A percentile compares a stretch with the other conserved stretches of the same genome.
phyloP scores from a whole-genome alignment of 2,113 vertebrate genomes.

The Calidris pygmaea region DNA sequence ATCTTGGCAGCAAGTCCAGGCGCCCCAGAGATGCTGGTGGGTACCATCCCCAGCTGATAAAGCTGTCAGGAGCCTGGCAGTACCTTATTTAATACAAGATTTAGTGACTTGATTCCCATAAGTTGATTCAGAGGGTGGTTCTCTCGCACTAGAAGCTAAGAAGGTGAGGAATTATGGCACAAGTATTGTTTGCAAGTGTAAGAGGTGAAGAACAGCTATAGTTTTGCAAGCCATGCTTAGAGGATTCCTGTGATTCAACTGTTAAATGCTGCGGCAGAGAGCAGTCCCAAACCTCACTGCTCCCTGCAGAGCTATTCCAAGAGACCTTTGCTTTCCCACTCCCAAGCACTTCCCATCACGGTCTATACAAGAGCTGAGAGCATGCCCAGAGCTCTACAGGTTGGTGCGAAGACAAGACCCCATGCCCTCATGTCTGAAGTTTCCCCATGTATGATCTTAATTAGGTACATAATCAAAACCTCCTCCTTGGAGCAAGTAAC shows the following conservation, averaged over 20 bases:
- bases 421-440: background rate
- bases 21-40: background rate
- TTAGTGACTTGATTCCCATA: too few relatives aligned
- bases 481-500: background rate
- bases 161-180: background rate
- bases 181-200: background rate
- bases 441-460: background rate
- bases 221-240: background rate
- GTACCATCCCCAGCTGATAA: background rate
- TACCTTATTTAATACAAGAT: too few relatives aligned
- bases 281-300: background rate
- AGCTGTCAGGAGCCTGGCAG: background rate
- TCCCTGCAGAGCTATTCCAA: background rate
- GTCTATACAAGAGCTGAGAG: background rate
- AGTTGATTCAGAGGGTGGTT: background rate
- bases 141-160: background rate
- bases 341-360: background rate
- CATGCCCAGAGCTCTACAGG: too few relatives aligned
- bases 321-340: background rate
- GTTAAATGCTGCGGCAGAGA: background rate
- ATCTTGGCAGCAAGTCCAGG: background rate
- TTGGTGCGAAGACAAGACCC: background rate
- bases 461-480: background rate
- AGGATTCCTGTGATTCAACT: background rate
- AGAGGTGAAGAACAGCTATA: background rate